Evolutionary conservation across 2,888 invertebrate genomes (phyloP), one percentile per base, ranked within the genome.

Genomic region (Erannis defoliaria): DNA sequence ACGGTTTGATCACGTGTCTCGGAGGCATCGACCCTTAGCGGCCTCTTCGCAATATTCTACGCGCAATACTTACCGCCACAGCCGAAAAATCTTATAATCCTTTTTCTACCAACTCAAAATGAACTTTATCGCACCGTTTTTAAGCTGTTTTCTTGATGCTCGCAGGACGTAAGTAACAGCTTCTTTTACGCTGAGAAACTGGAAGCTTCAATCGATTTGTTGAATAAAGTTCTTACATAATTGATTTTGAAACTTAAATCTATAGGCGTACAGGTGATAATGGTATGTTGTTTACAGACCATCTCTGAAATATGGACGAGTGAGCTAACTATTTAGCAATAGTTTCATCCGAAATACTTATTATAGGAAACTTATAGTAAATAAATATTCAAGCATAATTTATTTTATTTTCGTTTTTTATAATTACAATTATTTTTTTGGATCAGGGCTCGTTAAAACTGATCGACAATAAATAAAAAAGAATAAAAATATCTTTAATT

Each of bases 1-100:
- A 93, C 92, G 92, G 92, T 89, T 76, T 75, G 77, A 81, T 91
- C 92, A 92, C 92, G 92, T 92, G 92, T 89, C 90, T 86, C 85
- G 76, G 77, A 89, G 92, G 83, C 92, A 93, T 88, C 92, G 92
- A 92, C 92, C 92, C 90, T 89, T 84, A 69, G 76, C 88, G 89
- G 91, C 90, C 90, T 89, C 90, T 83, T 88, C 91, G 86, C 88
- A 83, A 84, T 88, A 86, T 88, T 88, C 86, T 88, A 88, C 86
- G 89, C 88, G 86, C 85, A 89, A 89, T 88, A 86, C 80, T 65
- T 55, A 55, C 29, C 55, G 33, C 29, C 35, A 38, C 59, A 42
- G 53, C 31, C 49, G 62, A 62, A 77, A 82, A 81, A 72, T 59
- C 73, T 2, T 75, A 80, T 68, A 63, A 64, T 18, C 61, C 42